Base-by-base conservation (phyloP, 2,797 vertebrate genomes). In the Ptychadena robeensis region DNA sequence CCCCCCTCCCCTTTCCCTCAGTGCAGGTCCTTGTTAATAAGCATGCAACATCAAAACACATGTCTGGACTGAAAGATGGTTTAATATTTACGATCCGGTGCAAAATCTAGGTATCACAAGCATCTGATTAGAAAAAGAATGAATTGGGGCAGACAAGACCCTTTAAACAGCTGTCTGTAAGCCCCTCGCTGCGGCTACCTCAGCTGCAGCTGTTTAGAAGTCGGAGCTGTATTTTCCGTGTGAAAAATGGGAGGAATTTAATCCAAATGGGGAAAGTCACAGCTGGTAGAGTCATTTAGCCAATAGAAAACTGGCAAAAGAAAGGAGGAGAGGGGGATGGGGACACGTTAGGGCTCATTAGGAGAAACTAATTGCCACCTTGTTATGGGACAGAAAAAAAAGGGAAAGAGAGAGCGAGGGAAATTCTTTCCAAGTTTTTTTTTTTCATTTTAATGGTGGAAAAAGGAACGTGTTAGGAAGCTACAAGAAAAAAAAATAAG, bases 391-490 rank as follows among this genome's bases (percentile, higher is more conserved):
- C 83, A 70, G 78, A 53, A 53, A 64, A 80, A 79, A 78, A 79
- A 84, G n/a, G n/a, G n/a, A n/a, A 79, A 61, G 35, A 57, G 44
- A 64, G 57, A 48, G 40, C 67, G 70, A 72, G 63, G 71, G 78
- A 71, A 76, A 80, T 75, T 85, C 72, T 70, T 85, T 85, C 72
- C 83, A 75, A 59, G 78, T 57, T 65, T 80, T 80, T 53, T 48
- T 78, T 83, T 64, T 53, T 59, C 28, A 57, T 75, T 79, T 80
- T 80, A 80, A 81, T 38, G 61, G 65, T 85, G 83, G 78, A 85
- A 85, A 85, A 85, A 76, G 44, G 94, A 96, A 0, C 96, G 90
- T 31, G 48, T 64, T 0, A 0, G 31, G 57, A 83, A 83, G 59
- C 64, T 74, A 79, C 44, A 82, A 0, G 30, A 57, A 86, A n/a